Percentiles rank a stretch among this genome's conserved stretches.
Evolutionary conservation across 2,888 invertebrate species (phyloP).

Genomic region (Callyntrura guangdongensis): DNA sequence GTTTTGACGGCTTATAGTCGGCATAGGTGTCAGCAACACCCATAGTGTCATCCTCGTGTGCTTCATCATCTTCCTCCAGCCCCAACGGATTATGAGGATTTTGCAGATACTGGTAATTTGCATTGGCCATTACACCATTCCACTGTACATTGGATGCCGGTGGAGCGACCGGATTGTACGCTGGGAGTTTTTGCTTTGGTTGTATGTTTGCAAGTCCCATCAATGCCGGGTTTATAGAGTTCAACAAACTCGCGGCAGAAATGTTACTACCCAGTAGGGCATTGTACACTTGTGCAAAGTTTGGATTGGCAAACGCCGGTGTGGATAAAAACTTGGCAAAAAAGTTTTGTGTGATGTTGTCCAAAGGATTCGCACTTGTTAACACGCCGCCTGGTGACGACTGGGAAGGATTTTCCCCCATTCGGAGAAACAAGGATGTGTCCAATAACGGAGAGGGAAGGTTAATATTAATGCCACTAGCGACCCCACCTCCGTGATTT

Average conservation of each 20-base stretch:
- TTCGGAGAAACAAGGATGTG: constrained; percentile 60
- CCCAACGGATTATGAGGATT: constrained; percentile 45
- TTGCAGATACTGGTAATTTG: constrained; percentile 58
- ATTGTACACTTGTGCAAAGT: constrained; percentile 75
- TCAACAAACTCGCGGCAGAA: constrained; percentile 33
- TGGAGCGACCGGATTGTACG: constrained; percentile 40
- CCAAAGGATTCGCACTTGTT: constrained; percentile 39
- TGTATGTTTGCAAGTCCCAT: constrained; percentile 59
- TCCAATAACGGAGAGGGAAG: constrained; percentile 67
- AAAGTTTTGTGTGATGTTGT: constrained; percentile 62
- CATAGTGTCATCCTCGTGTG: constrained; percentile 97
- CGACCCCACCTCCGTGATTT: not conserved
- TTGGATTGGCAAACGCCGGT: constrained; percentile 33
- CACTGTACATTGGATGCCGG: constrained; percentile 17
- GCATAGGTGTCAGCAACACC: constrained; percentile 99
- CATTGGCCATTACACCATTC: constrained; percentile 68
- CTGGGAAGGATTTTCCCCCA: constrained; percentile 18
- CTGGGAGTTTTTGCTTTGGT: constrained; percentile 53
- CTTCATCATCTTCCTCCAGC: constrained; percentile 88
- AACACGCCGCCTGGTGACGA: not conserved
- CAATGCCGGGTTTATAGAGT: constrained; percentile 48
- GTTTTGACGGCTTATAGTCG: constrained; percentile 98
- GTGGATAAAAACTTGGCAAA: constrained; percentile 71
- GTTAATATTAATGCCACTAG: constrained; percentile 58
- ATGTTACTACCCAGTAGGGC: constrained; percentile 68